Evolutionary conservation across 2,888 invertebrate genomes (phyloP).

Genomic region (Cantharis rustica): DNA sequence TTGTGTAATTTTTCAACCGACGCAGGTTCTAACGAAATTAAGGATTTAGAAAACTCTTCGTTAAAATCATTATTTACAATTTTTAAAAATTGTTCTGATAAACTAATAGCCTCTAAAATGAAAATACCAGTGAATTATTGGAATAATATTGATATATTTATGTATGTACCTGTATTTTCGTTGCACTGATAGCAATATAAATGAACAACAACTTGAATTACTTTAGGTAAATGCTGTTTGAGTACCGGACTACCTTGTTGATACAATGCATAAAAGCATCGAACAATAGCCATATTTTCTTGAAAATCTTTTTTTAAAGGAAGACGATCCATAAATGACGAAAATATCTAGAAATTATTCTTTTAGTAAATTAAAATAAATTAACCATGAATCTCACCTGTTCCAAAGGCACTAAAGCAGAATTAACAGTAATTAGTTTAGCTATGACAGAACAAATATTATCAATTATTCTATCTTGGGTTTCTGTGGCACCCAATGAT

Average conservation of each 20-base stretch:
- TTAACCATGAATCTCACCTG: slow-evolving; percentile 57
- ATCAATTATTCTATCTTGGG: slow-evolving; percentile 70
- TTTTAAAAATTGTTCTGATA: slow-evolving; percentile 61
- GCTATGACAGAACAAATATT: slow-evolving; percentile 80
- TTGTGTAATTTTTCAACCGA: slow-evolving; percentile 48
- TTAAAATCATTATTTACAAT: slow-evolving; percentile 62
- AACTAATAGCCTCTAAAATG: slow-evolving; percentile 58
- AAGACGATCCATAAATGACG: slow-evolving; percentile 70
- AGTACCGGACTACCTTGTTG: slow-evolving; percentile 64
- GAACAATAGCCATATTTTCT: slow-evolving; percentile 73
- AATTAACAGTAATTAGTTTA: slow-evolving; percentile 71
- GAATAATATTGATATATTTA: not conserved
- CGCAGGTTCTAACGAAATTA: slow-evolving; percentile 53
- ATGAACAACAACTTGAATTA: slow-evolving; percentile 62
- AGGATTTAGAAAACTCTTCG: slow-evolving; percentile 60
- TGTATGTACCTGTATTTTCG: not conserved
- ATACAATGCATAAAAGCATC: slow-evolving; percentile 68
- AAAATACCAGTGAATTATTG: slow-evolving; percentile 26
- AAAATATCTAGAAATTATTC: slow-evolving; percentile 61
- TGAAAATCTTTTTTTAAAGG: slow-evolving; percentile 76
- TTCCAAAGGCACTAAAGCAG: slow-evolving; percentile 67
- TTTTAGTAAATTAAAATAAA: not conserved
- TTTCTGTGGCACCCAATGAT: slow-evolving; percentile 66
- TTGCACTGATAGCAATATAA: slow-evolving; percentile 60
- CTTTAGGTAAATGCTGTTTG: slow-evolving; percentile 58